Conservation (phyloP, 2,888 invertebrate species). For the Branchipolynoe longqiensis region DNA sequence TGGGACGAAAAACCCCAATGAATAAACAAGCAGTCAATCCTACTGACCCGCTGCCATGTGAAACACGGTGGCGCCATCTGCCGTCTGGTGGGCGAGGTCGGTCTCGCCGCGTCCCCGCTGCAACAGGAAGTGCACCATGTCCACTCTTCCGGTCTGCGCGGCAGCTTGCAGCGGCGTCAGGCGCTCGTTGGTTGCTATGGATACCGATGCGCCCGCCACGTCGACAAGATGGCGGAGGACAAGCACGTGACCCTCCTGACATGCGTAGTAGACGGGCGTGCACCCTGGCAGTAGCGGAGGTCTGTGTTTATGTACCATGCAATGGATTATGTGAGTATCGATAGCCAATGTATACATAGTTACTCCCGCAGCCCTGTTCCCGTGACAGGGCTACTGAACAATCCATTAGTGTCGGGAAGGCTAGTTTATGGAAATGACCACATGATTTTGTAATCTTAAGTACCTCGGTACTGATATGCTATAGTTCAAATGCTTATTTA, state of each 20-base stretch:
- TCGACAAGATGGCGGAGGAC: constrained; percentile 91
- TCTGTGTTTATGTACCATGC: too few relatives aligned
- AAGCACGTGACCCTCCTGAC: constrained; percentile 92
- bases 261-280: constrained; percentile 92
- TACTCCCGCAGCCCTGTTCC: too few relatives aligned
- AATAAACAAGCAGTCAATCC: too few relatives aligned
- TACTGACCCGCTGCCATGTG: constrained; percentile 90
- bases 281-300: too few relatives aligned
- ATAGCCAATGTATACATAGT: too few relatives aligned
- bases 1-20: not conserved
- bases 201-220: constrained; percentile 90
- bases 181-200: constrained; percentile 91
- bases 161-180: constrained; percentile 94
- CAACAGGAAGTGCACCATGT: constrained; percentile 76
- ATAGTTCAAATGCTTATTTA: too few relatives aligned
- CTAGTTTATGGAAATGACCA: too few relatives aligned
- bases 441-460: too few relatives aligned
- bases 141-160: constrained; percentile 92
- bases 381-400: too few relatives aligned
- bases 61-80: constrained; percentile 92
- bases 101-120: constrained; percentile 60
- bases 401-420: too few relatives aligned
- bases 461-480: too few relatives aligned
- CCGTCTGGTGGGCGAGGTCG: constrained; percentile 76
- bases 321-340: too few relatives aligned